These are phyloP conservation scores for Tenthredo mesomela DNA, from an alignment of 2,888 invertebrate genomes.

Conservation along the genomic window DNA sequence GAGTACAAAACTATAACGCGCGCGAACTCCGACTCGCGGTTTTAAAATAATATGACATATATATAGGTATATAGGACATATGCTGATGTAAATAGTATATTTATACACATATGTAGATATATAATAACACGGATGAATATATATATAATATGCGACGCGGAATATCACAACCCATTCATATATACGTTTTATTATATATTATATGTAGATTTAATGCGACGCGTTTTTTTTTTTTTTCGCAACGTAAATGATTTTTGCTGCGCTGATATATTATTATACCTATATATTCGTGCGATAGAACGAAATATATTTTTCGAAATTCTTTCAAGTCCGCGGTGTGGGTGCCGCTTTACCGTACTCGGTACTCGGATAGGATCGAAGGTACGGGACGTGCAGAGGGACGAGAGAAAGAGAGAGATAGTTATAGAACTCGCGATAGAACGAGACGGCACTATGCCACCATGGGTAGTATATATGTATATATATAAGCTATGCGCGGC, in stretches of 20 bases:
- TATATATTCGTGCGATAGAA: too few species aligned
- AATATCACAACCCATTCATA: too few species aligned
- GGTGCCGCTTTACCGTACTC: slow-evolving; percentile 25
- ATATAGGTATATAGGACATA: background rate
- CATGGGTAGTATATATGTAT: background rate
- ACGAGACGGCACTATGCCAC: slow-evolving; percentile 6
- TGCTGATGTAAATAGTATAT: background rate
- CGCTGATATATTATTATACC: too few species aligned
- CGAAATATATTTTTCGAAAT: background rate
- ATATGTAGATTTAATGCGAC: too few species aligned
- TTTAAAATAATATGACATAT: slow-evolving; percentile 1
- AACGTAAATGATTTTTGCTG: too few species aligned
- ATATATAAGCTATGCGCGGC: slow-evolving; percentile 35
- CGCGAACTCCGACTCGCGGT: background rate
- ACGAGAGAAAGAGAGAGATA: background rate
- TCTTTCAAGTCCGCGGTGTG: background rate
- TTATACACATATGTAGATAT: background rate
- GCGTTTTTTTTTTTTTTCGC: too few species aligned
- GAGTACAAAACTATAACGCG: background rate
- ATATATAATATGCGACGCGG: background rate
- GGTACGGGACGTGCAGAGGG: slow-evolving; percentile 21
- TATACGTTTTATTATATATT: too few species aligned
- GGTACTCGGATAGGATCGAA: slow-evolving; percentile 38
- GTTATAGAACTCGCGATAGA: background rate
- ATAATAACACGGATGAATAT: slow-evolving; percentile 15